Base-by-base conservation (phyloP, 2,888 invertebrate species). In the Cenopis cana region DNA sequence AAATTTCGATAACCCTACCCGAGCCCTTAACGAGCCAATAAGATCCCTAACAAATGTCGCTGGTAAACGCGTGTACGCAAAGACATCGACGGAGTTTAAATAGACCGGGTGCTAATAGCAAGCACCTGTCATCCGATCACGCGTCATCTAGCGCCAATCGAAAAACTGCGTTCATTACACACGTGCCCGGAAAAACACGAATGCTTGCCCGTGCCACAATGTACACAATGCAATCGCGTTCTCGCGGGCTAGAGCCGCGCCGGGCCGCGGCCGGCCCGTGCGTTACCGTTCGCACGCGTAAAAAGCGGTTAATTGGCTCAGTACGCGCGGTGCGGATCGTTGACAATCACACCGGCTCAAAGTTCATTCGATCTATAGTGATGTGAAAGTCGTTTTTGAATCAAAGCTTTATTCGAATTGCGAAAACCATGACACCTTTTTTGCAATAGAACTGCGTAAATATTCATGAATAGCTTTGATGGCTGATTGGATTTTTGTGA, bases 251-350 rank as follows among this genome's bases (percentile, higher is more conserved):
- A 57, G 18, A 57, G 64, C 55, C 68, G 72, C 74, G 71, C 69
- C 68, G 72, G 73, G 71, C 69, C 57, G 56, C 73, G 74, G 70
- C 71, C 73, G 71, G 73, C 74, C 72, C 73, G 65, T 74, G 71
- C 73, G 72, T 73, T 62, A 36, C 89, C 89, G 88, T 38, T 50
- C 79, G 86, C 85, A 83, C 79, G 88, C 85, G 90, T 90, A 93
- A 93, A 93, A 93, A 93, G 86, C 86, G 86, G 88, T 89, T 91
- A 90, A 93, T 92, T 91, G 91, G 86, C 82, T 82, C 79, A 77
- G 82, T 82, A 79, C 80, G 80, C 82, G 81, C 82, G 81, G 79
- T 80, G 79, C 84, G 89, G 87, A 90, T 90, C 90, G 90, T 88
- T 87, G 85, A 84, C 86, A 86, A 89, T 89, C 89, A 87, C 83